Evolutionary conservation across 2,797 vertebrate genomes (phyloP).

Genomic region (Parauchenoglanis punctatus): DNA sequence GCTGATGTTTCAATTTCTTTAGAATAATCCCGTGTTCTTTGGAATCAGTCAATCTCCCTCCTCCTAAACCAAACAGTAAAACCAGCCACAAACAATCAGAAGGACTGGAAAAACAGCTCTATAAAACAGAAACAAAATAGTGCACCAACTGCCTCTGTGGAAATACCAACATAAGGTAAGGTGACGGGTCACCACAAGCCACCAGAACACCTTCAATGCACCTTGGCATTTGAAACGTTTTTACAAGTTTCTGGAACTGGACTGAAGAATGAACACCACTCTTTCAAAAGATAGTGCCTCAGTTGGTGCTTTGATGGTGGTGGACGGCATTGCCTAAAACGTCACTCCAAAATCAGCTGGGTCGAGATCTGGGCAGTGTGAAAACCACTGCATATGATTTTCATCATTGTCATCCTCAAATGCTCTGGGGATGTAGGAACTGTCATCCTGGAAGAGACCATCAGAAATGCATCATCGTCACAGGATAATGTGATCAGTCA

Average conservation of each 20-base stretch:
- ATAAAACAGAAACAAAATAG: slow-evolving; percentile 61
- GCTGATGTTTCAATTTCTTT: background rate
- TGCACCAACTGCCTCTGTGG: slow-evolving; percentile 1
- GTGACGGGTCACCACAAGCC: background rate
- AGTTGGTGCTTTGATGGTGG: background rate
- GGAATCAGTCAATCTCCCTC: background rate
- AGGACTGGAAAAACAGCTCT: slow-evolving; percentile 61
- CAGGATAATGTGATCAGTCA: background rate
- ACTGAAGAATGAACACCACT: background rate
- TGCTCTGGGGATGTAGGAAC: background rate
- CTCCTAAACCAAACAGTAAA: background rate
- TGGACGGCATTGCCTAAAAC: no score
- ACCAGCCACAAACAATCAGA: slow-evolving; percentile 14
- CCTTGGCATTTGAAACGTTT: background rate
- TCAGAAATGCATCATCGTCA: background rate
- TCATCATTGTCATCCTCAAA: background rate
- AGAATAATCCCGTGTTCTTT: background rate
- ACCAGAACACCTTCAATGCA: background rate
- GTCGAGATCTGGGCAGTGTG: background rate
- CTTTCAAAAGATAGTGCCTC: background rate
- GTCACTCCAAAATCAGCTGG: background rate
- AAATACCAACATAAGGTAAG: slow-evolving; percentile 3
- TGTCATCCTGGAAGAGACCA: background rate
- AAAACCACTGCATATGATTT: background rate
- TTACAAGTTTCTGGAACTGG: background rate